These are phyloP conservation scores for Dolichomitus sp. DNA, from an alignment of 2,888 invertebrate genomes.

Conservation along the genomic window DNA sequence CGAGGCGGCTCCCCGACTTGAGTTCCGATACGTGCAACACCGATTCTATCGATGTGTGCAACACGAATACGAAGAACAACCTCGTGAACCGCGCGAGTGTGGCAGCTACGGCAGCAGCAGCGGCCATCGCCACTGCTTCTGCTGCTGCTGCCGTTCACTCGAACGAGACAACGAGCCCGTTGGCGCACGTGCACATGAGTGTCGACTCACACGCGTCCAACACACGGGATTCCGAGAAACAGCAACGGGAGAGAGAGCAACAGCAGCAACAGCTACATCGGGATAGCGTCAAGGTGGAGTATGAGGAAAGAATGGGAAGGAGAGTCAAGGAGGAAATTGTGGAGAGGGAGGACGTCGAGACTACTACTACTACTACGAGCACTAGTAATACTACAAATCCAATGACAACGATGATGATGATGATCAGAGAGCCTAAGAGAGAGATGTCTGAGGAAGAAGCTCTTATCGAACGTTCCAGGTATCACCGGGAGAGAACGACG, in stretches of 20 bases:
- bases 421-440: slow-evolving; percentile 57
- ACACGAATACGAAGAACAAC: slow-evolving; percentile 45
- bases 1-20: slow-evolving; percentile 27
- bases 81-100: slow-evolving; percentile 30
- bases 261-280: slow-evolving; percentile 52
- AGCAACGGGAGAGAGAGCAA: slow-evolving; percentile 69
- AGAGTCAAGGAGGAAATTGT: slow-evolving; percentile 63
- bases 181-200: slow-evolving; percentile 73
- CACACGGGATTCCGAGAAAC: slow-evolving; percentile 75
- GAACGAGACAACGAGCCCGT: slow-evolving; percentile 73
- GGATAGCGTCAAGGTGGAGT: slow-evolving; percentile 54
- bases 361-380: slow-evolving; percentile 48
- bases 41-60: slow-evolving; percentile 39
- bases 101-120: slow-evolving; percentile 65
- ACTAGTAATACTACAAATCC: slow-evolving; percentile 43
- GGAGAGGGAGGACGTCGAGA: slow-evolving; percentile 52
- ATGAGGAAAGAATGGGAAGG: slow-evolving; percentile 52
- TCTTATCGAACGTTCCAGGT: slow-evolving; percentile 51
- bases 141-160: slow-evolving; percentile 75
- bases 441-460: slow-evolving; percentile 50
- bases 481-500: slow-evolving; percentile 61
- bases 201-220: slow-evolving; percentile 72
- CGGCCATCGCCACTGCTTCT: slow-evolving; percentile 65
- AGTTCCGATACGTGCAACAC: slow-evolving; percentile 45
- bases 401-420: slow-evolving; percentile 55